Evolutionary conservation across 2,113 vertebrate species (phyloP).

Genomic region (Oceanodroma tethys): DNA sequence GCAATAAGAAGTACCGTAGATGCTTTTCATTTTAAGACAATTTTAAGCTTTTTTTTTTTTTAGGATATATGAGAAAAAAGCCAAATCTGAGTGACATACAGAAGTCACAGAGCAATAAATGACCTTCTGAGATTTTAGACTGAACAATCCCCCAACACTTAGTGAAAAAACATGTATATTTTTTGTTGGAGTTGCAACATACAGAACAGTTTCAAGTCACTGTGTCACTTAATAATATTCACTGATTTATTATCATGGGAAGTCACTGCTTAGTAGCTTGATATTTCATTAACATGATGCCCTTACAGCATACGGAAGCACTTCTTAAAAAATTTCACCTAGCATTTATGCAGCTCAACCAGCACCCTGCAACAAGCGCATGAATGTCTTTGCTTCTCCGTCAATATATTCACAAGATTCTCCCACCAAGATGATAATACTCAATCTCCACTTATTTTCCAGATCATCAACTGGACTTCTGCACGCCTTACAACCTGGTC

Average conservation of each 20-base stretch:
- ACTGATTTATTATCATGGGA: background rate
- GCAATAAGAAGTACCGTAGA: background rate
- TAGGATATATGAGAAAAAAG: background rate
- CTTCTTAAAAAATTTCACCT: background rate
- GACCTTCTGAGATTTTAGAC: background rate
- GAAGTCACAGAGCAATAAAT: background rate
- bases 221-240: background rate
- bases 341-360: background rate
- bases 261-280: background rate
- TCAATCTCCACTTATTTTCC: conserved; percentile 62
- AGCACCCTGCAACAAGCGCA: background rate
- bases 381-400: background rate
- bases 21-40: background rate
- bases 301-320: background rate
- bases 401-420: conserved; percentile 12
- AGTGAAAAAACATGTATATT: background rate
- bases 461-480: conserved; percentile 55
- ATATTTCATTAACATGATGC: background rate
- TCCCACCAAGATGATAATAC: conserved; percentile 41
- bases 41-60: background rate
- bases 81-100: background rate
- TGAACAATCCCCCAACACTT: background rate
- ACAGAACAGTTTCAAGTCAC: background rate
- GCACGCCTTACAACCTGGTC: conserved; percentile 45
- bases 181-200: background rate